These are phyloP conservation scores for Etia nguti DNA, from an alignment of 2,113 vertebrate genomes.

Conservation along the genomic window DNA sequence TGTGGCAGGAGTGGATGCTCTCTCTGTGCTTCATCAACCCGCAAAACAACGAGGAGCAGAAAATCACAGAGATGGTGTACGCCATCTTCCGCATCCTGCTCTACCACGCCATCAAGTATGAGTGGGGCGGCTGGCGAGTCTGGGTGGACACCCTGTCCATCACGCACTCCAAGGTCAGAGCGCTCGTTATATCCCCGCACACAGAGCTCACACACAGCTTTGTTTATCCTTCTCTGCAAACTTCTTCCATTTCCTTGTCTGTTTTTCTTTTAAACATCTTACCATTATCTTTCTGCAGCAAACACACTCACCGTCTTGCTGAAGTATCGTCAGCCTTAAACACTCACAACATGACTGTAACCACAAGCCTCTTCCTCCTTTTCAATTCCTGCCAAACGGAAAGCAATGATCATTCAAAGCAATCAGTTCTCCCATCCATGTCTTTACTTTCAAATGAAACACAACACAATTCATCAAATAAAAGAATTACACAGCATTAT, in stretches of 20 bases:
- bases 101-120: slow-evolving; percentile 96
- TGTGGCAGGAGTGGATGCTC: slow-evolving; percentile 99
- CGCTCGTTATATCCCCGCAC: slow-evolving; percentile 22
- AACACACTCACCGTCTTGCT: not conserved
- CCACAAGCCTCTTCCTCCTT: not conserved
- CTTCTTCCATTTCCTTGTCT: not conserved
- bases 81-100: slow-evolving; percentile 96
- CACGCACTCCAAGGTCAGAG: slow-evolving; percentile 95
- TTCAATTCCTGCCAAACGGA: not conserved
- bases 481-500: slow-evolving; percentile 29
- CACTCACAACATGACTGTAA: slow-evolving; percentile 5
- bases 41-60: slow-evolving; percentile 88
- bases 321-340: slow-evolving; percentile 10
- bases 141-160: slow-evolving; percentile 99
- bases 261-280: not conserved
- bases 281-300: not conserved
- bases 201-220: not conserved
- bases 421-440: slow-evolving; percentile 8
- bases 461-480: slow-evolving; percentile 29
- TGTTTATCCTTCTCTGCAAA: slow-evolving; percentile 16
- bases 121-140: slow-evolving; percentile 99
- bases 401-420: slow-evolving; percentile 7
- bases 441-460: slow-evolving; percentile 27
- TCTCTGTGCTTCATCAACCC: slow-evolving; percentile 93
- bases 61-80: slow-evolving; percentile 98